phyloP scores from a whole-genome alignment of 2,888 invertebrate species.

The Diarsia rubi region DNA sequence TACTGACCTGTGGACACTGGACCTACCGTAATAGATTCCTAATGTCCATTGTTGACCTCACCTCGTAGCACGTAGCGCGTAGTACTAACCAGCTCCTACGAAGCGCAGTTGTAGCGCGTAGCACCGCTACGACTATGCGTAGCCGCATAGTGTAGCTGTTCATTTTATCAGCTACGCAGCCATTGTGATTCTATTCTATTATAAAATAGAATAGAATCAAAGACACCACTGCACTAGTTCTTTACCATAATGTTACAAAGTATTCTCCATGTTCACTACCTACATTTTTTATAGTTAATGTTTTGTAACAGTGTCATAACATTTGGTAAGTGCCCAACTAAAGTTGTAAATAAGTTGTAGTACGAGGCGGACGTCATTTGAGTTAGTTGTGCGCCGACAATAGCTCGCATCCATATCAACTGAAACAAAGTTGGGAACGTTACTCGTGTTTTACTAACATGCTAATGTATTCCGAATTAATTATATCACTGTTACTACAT shows the following conservation, averaged over 20 bases:
- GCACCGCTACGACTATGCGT: conserved; percentile 6
- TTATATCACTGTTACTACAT: conserved; percentile 18
- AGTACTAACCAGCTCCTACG: background rate
- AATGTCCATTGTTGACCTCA: background rate
- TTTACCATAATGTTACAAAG: background rate
- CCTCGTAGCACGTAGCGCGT: conserved; percentile 16
- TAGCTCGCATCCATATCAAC: conserved; percentile 8
- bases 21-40: background rate
- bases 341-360: conserved; percentile 29
- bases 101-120: conserved; percentile 15
- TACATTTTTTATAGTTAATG: conserved; percentile 1
- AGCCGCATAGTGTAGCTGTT: background rate
- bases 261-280: background rate
- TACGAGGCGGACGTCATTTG: background rate
- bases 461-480: conserved; percentile 38
- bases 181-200: no score
- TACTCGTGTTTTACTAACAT: conserved; percentile 29
- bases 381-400: conserved; percentile 19
- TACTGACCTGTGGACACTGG: background rate
- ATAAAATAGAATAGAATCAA: no score
- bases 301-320: background rate
- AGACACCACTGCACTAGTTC: no score
- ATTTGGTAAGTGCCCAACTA: conserved; percentile 1
- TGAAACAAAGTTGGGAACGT: conserved; percentile 25
- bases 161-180: conserved; percentile 5